Percentiles rank a stretch among this genome's conserved stretches.
phyloP scores from a whole-genome alignment of 2,797 vertebrate species.

The Cossypha niveicapilla region DNA sequence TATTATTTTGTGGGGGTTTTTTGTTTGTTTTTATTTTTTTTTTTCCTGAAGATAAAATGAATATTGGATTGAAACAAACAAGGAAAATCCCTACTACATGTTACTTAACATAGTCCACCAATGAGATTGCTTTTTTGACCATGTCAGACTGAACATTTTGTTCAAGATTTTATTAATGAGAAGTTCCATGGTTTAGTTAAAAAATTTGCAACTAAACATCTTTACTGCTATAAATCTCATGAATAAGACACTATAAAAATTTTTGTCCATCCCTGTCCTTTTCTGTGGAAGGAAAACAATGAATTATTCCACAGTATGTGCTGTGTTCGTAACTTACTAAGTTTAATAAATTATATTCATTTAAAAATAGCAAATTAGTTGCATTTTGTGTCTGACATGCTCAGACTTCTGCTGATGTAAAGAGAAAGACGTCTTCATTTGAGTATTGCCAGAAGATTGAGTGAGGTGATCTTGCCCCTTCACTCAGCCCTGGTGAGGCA shows the following conservation, averaged over 20 bases:
- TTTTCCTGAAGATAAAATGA: not conserved
- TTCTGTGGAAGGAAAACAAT: not conserved
- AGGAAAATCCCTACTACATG: fast-evolving
- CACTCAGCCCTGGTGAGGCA: not conserved
- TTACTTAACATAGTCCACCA: not conserved
- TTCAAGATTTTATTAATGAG: not conserved
- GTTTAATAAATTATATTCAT: not conserved
- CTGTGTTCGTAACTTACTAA: not conserved
- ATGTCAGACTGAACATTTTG: not conserved
- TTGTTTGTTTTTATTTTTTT: not conserved
- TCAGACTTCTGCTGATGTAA: not conserved
- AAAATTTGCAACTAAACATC: not conserved
- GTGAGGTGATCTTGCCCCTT: not conserved
- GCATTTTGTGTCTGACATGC: not conserved
- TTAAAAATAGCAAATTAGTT: not conserved
- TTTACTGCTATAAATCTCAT: not conserved
- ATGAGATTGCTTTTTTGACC: not conserved
- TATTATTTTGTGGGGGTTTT: not conserved
- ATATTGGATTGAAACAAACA: not conserved
- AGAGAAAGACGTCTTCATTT: not conserved
- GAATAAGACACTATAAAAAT: not conserved
- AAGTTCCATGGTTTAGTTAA: not conserved
- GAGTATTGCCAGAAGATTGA: fast-evolving
- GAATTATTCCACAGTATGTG: not conserved
- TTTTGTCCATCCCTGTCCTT: not conserved